phyloP scores from a whole-genome alignment of 2,797 vertebrate species.

The Cossypha polioptera region DNA sequence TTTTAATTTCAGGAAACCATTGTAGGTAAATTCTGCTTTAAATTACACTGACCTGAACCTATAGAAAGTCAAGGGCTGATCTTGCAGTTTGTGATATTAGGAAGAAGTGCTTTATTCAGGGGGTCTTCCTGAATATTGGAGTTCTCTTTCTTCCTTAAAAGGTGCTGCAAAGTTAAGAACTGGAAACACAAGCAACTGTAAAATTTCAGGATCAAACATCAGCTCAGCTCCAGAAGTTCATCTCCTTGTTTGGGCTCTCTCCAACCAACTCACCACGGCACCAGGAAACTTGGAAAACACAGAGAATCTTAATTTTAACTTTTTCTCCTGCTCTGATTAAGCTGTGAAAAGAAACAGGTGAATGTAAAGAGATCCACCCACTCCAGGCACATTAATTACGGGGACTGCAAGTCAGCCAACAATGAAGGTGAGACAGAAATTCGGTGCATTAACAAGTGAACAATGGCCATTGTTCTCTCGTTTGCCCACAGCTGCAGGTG shows the following conservation, averaged over 20 bases:
- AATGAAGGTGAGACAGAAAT: neutral
- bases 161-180: neutral
- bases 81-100: neutral
- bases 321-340: neutral
- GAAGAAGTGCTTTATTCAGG: neutral
- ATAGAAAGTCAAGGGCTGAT: neutral
- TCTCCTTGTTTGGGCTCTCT: neutral
- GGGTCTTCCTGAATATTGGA: neutral
- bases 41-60: neutral
- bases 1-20: neutral
- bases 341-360: neutral
- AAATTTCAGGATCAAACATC: neutral
- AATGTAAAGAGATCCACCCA: constrained; percentile 9
- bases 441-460: neutral
- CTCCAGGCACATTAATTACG: constrained; percentile 7
- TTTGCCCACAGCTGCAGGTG: constrained; percentile 13
- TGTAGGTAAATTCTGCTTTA: neutral
- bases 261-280: neutral
- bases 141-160: neutral
- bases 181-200: neutral
- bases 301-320: neutral
- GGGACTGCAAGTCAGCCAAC: neutral
- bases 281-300: neutral
- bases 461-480: neutral
- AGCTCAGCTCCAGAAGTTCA: neutral